phyloP scores from a whole-genome alignment of 1,140 invertebrate genomes.

The Ostrea denselamellosa region DNA sequence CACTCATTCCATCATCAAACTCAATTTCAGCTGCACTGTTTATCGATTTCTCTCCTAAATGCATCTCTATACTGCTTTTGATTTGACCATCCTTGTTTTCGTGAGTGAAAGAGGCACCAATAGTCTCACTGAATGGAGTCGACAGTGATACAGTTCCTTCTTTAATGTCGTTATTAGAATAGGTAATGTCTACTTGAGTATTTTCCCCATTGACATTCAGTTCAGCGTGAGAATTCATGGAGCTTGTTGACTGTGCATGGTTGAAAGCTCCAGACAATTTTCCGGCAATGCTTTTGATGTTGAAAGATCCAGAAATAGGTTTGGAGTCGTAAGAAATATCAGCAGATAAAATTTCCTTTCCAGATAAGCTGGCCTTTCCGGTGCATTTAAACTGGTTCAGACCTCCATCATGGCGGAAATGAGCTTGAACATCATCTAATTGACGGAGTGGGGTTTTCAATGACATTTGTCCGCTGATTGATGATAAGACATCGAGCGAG shows the following conservation, averaged over 20 bases:
- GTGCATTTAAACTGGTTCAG: constrained; percentile 1
- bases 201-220: constrained; percentile 36
- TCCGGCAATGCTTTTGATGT: background rate
- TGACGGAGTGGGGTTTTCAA: constrained; percentile 27
- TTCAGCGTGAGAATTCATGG: constrained; percentile 17
- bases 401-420: constrained; percentile 27
- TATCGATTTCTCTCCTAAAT: background rate
- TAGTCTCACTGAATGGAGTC: constrained; percentile 20
- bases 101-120: constrained; percentile 18
- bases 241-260: constrained; percentile 35
- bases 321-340: background rate
- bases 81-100: background rate
- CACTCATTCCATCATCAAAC: background rate
- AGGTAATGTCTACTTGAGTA: constrained; percentile 3
- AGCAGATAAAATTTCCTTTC: constrained; percentile 2
- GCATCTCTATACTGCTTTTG: background rate
- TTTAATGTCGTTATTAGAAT: background rate
- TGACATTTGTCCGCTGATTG: background rate
- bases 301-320: background rate
- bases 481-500: background rate
- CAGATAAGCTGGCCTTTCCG: background rate
- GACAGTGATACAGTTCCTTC: constrained; percentile 3
- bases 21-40: background rate
- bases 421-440: background rate
- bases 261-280: constrained; percentile 39